A percentile compares a stretch with the other conserved stretches of the same genome.
phyloP scores from a whole-genome alignment of 2,888 invertebrate species.

The Syrphus vitripennis region DNA sequence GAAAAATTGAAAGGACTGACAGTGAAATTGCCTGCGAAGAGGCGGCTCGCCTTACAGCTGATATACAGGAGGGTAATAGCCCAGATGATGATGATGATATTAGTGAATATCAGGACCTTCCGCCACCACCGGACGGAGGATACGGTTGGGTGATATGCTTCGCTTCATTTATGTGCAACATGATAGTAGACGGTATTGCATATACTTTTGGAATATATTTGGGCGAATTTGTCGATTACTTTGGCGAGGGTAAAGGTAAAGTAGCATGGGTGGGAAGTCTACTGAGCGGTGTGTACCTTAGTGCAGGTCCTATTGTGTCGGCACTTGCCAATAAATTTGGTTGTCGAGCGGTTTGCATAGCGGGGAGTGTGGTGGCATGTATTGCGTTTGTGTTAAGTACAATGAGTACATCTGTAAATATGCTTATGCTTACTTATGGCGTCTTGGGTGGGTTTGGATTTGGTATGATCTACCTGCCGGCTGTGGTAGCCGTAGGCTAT shows the following conservation, averaged over 20 bases:
- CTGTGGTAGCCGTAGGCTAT: constrained; percentile 97
- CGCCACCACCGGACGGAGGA: constrained; percentile 94
- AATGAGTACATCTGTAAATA: constrained; percentile 92
- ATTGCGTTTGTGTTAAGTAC: constrained; percentile 92
- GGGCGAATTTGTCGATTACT: constrained; percentile 89
- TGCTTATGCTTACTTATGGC: constrained; percentile 96
- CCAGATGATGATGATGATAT: constrained; percentile 84
- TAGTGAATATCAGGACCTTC: constrained; percentile 89
- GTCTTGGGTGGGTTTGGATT: constrained; percentile 96
- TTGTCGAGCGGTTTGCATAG: constrained; percentile 95
- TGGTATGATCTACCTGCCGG: constrained; percentile 96
- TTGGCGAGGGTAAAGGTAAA: constrained; percentile 92
- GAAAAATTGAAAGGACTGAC: constrained; percentile 86
- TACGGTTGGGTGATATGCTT: constrained; percentile 97
- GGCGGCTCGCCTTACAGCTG: constrained; percentile 88
- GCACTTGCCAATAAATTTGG: constrained; percentile 98
- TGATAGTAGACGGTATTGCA: constrained; percentile 99
- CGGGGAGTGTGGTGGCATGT: constrained; percentile 93
- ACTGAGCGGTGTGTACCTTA: constrained; percentile 96
- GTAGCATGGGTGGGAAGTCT: constrained; percentile 97
- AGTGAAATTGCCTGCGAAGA: constrained; percentile 94
- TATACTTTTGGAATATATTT: constrained; percentile 98
- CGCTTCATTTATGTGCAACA: constrained; percentile 98
- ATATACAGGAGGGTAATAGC: constrained; percentile 83
- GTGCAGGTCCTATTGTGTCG: constrained; percentile 97